Evolutionary conservation across 1,140 invertebrate genomes (phyloP), one percentile per base, ranked within the genome.

Genomic region (Nebria ingens): DNA sequence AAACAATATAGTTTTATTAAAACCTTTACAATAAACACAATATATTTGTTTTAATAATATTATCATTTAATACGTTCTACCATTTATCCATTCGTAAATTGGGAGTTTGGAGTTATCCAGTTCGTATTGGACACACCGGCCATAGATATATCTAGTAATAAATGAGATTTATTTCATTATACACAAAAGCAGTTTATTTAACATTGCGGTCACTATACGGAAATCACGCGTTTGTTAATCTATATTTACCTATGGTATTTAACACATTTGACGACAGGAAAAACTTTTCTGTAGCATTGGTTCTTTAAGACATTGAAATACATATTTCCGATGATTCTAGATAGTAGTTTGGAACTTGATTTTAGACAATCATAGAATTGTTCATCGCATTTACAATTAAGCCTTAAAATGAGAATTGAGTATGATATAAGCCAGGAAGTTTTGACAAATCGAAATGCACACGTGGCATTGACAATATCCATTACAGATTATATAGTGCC

Each of bases 351-450:
- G 56, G 74, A 63, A 0, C 77, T 76, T 0, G 63, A 64, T 56
- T 76, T 75, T 51, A 89, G 71, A 63, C 86, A 89, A 51, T 76
- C 66, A 51, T 80, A 74, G 64, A 89, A 88, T 57, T 73, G 69
- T 51, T 81, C 74, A 64, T 88, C 86, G 65, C 86, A 88, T 4
- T 73, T 67, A 60, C 86, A 88, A 60, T 77, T 76, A 15, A 87
- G 69, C 58, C 78, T 81, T 66, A 52, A 67, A 65, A 57, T n/a
- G 25, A 34, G n/a, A n/a, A n/a, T n/a, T n/a, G n/a, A n/a, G n/a
- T n/a, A n/a, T n/a, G n/a, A n/a, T n/a, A n/a, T n/a, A n/a, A n/a
- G n/a, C n/a, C n/a, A n/a, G n/a, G n/a, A n/a, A n/a, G n/a, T n/a
- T n/a, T n/a, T n/a, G n/a, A n/a, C n/a, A n/a, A n/a, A n/a, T n/a